These are phyloP conservation scores for Electrophaes corylata DNA, from an alignment of 2,888 invertebrate genomes.

Conservation along the genomic window DNA sequence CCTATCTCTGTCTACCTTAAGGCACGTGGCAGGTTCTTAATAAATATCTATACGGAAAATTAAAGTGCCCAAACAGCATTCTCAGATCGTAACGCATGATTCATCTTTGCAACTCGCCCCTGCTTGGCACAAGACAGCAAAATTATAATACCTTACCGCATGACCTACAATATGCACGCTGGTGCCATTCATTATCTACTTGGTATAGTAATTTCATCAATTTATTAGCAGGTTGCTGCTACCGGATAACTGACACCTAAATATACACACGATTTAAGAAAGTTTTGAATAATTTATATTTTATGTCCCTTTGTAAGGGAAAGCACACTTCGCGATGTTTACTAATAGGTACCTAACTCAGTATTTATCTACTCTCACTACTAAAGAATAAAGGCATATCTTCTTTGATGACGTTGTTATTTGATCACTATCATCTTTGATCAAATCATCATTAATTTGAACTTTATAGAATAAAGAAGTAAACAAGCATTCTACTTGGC, in stretches of 20 bases:
- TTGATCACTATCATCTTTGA: neutral
- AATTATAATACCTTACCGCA: constrained; percentile 62
- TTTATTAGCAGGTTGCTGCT: constrained; percentile 33
- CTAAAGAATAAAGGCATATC: neutral
- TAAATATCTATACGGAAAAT: constrained; percentile 58
- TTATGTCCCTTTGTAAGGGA: constrained; percentile 34
- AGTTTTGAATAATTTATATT: constrained; percentile 38
- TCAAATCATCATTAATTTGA: neutral
- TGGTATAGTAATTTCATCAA: constrained; percentile 35
- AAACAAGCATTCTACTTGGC: too few relatives aligned
- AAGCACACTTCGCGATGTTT: constrained; percentile 26
- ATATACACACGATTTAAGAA: constrained; percentile 36
- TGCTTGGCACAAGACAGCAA: constrained; percentile 70
- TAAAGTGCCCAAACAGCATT: constrained; percentile 74
- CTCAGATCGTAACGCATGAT: constrained; percentile 66
- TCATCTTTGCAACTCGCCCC: constrained; percentile 65
- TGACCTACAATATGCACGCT: constrained; percentile 57
- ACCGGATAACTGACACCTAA: constrained; percentile 14
- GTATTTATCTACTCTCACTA: neutral
- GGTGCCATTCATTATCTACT: constrained; percentile 19
- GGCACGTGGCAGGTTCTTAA: constrained; percentile 45
- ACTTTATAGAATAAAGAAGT: too few relatives aligned
- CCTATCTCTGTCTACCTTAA: constrained; percentile 3
- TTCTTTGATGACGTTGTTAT: neutral
- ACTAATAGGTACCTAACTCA: constrained; percentile 17